A percentile compares a stretch with the other conserved stretches of the same genome.
These are phyloP conservation scores for Tiaroga cobitis DNA, from an alignment of 2,797 vertebrate species.

Conservation along the genomic window DNA sequence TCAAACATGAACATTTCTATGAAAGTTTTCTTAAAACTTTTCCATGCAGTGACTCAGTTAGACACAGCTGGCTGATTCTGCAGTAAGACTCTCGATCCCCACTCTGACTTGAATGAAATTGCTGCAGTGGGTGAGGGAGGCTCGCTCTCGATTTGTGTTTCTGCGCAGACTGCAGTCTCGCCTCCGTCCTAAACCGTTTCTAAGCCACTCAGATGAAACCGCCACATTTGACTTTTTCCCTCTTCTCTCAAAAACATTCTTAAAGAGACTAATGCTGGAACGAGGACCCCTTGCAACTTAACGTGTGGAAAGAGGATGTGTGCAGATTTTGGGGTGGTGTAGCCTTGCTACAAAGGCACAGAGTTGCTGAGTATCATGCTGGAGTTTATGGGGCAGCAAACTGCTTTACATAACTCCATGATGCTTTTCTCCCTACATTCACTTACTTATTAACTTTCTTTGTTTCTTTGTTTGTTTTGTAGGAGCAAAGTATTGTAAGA, in stretches of 20 bases:
- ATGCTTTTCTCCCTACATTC: conserved; percentile 9
- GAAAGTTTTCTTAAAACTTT: conserved; percentile 15
- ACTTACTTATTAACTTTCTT: conserved; percentile 13
- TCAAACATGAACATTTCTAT: conserved; percentile 27
- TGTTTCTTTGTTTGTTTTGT: not conserved
- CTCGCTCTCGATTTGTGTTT: conserved; percentile 45
- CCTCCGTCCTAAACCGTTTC: conserved; percentile 35
- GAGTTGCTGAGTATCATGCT: conserved; percentile 27
- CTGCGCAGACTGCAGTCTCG: conserved; percentile 47
- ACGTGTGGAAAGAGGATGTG: conserved; percentile 42
- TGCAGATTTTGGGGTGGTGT: conserved; percentile 46
- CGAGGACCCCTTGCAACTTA: conserved; percentile 42
- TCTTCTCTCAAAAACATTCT: conserved; percentile 52
- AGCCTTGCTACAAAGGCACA: conserved; percentile 31
- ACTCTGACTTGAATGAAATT: conserved; percentile 39
- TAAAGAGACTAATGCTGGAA: conserved; percentile 41
- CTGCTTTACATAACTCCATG: conserved; percentile 52
- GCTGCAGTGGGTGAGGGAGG: conserved; percentile 50
- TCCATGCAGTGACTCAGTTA: conserved; percentile 1
- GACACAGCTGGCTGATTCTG: conserved; percentile 30
- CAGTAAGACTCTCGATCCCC: conserved; percentile 38
- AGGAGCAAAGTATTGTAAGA: not conserved
- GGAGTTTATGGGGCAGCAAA: conserved; percentile 40
- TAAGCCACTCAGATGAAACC: conserved; percentile 53
- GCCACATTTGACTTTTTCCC: conserved; percentile 30